phyloP scores from a whole-genome alignment of 2,888 invertebrate genomes.

The Carcina quercana region DNA sequence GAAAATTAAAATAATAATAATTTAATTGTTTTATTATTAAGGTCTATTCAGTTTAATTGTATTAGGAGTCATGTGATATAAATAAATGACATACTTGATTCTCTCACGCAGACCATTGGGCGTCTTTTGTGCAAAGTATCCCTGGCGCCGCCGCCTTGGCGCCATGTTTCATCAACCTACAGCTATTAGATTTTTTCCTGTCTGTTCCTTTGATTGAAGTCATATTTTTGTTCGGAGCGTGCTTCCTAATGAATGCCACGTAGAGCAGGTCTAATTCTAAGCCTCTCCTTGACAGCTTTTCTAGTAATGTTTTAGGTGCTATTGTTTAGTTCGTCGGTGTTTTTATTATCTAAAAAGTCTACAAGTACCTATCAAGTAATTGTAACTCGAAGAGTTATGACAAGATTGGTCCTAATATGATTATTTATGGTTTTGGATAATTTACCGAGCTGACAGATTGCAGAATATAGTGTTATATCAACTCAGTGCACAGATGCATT shows the following conservation, averaged over 20 bases:
- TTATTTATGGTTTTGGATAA: background rate
- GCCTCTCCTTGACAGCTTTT: too few relatives aligned
- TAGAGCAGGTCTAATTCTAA: background rate
- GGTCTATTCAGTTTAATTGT: too few relatives aligned
- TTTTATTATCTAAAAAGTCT: too few relatives aligned
- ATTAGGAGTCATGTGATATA: too few relatives aligned
- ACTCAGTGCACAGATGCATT: slow-evolving; percentile 40
- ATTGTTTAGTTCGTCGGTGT: too few relatives aligned
- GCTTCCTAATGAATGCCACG: slow-evolving; percentile 11
- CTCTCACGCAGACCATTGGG: slow-evolving; percentile 38
- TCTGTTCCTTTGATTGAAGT: slow-evolving; percentile 14
- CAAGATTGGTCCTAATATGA: too few relatives aligned
- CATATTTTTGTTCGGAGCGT: slow-evolving; percentile 7
- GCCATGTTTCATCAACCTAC: slow-evolving; percentile 29
- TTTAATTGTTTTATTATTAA: too few relatives aligned
- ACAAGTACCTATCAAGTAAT: too few relatives aligned
- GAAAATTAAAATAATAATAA: too few relatives aligned
- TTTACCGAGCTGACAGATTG: background rate
- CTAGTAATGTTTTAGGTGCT: too few relatives aligned
- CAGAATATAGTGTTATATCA: background rate
- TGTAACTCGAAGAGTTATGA: too few relatives aligned
- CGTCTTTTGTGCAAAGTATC: slow-evolving; percentile 31
- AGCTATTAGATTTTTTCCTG: slow-evolving; percentile 30
- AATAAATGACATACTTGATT: too few relatives aligned
- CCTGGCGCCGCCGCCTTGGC: slow-evolving; percentile 29